phyloP scores from a whole-genome alignment of 2,113 vertebrate genomes.

The Castor canadensis region DNA sequence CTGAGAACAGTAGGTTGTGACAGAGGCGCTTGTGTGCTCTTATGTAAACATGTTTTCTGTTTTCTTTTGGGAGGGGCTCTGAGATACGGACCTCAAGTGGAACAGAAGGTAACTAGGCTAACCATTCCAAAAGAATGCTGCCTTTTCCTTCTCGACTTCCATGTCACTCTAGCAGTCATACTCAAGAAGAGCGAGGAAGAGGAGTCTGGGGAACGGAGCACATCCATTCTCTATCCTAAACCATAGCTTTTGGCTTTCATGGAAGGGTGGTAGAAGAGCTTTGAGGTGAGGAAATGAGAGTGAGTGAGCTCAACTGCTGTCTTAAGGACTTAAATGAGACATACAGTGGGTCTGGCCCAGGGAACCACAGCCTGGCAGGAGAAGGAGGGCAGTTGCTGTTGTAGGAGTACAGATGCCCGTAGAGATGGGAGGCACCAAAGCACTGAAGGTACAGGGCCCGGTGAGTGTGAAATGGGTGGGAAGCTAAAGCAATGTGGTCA shows the following conservation, averaged over 20 bases:
- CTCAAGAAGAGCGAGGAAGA: background rate
- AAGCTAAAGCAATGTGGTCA: accelerated
- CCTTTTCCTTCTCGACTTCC: too few relatives aligned
- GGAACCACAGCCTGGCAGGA: too few relatives aligned
- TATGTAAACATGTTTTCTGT: background rate
- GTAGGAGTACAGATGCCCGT: too few relatives aligned
- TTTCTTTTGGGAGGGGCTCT: background rate
- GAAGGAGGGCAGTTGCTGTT: too few relatives aligned
- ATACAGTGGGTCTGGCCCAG: background rate
- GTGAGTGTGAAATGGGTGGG: too few relatives aligned
- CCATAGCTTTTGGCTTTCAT: background rate
- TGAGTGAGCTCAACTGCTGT: accelerated
- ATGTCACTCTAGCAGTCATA: background rate
- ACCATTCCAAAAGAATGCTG: accelerated
- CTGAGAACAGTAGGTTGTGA: background rate
- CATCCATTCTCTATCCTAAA: background rate
- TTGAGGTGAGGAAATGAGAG: too few relatives aligned
- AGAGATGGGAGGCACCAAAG: background rate
- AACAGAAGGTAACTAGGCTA: too few relatives aligned
- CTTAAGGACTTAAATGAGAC: background rate
- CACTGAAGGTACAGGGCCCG: too few relatives aligned
- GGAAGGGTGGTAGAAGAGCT: background rate
- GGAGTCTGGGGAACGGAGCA: background rate
- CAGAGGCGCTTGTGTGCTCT: background rate
- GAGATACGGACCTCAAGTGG: too few relatives aligned